These are phyloP conservation scores for Chaetops frenatus DNA, from an alignment of 2,113 vertebrate species.

Conservation along the genomic window DNA sequence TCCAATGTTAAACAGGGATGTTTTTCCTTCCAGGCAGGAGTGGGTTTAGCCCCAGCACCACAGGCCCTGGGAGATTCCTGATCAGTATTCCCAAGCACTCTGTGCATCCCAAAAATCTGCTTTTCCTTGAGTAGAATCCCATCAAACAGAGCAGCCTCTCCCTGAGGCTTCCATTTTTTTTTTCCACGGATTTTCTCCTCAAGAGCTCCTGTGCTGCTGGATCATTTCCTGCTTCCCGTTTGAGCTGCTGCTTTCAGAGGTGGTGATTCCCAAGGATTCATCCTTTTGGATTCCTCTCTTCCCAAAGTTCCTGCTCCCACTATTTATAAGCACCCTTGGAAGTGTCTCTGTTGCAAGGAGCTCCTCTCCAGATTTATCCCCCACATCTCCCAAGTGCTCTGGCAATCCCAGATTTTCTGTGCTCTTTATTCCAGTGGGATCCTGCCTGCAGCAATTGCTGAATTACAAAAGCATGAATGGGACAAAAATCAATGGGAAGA, in stretches of 20 bases:
- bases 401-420: background rate
- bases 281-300: background rate
- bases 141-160: background rate
- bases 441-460: background rate
- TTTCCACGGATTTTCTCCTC: background rate
- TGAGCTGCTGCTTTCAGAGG: background rate
- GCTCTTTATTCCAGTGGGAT: background rate
- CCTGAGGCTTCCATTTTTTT: background rate
- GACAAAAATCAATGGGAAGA: background rate
- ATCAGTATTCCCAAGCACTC: background rate
- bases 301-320: background rate
- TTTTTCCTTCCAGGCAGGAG: background rate
- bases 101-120: background rate
- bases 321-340: background rate
- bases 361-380: background rate
- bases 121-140: background rate
- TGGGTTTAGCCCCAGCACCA: background rate
- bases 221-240: background rate
- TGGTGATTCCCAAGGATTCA: background rate
- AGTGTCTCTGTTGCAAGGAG: background rate
- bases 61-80: background rate
- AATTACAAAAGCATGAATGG: background rate
- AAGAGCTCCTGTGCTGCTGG: background rate
- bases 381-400: background rate
- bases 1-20: accelerated